Evolutionary conservation across 2,888 invertebrate genomes (phyloP), one percentile per base, ranked within the genome.

Genomic region (Tachystola acroxantha): DNA sequence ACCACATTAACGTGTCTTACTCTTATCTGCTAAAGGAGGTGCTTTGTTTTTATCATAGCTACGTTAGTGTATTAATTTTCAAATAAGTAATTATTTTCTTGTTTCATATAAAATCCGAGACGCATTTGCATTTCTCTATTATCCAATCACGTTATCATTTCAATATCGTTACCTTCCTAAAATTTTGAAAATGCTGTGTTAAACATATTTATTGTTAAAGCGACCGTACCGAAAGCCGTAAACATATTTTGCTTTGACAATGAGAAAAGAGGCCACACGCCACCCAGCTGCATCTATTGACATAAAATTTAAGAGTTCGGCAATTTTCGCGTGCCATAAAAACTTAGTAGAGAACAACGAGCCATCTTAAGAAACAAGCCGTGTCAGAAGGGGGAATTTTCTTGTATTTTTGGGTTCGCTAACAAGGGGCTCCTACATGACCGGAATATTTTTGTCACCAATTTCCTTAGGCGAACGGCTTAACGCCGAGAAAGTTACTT

Each of bases 391-490:
- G 63, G 68, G 55, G 61, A 68, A 64, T 70, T 66, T 67, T 62
- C 71, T 64, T 73, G 67, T 77, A 72, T 79, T 78, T 71, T 69
- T 69, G 65, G 62, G 65, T 55, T 58, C 70, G 69, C 70, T 84
- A 84, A 82, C 82, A 84, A 84, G 82, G 69, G 70, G 61, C 59
- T 49, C 46, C 61, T 73, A 77, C 85, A 86, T 81, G 85, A 84
- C 76, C 71, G 68, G 85, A 86, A 86, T 86, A 84, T 77, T 81
- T 77, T 75, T 71, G 76, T 74, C 79, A 68, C 70, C 74, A 81
- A 79, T 81, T 80, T 81, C 68, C 73, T 71, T 64, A 65, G 68
- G 65, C 64, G 72, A 74, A 76, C 65, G 73, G 76, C 74, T 82
- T 79, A 79, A 72, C 69, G 57, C 67, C 47, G 64, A 69, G 72